Percentiles rank a stretch among this genome's conserved stretches.
Evolutionary conservation across 2,888 invertebrate species (phyloP).

Genomic region (Leucophenga montana): DNA sequence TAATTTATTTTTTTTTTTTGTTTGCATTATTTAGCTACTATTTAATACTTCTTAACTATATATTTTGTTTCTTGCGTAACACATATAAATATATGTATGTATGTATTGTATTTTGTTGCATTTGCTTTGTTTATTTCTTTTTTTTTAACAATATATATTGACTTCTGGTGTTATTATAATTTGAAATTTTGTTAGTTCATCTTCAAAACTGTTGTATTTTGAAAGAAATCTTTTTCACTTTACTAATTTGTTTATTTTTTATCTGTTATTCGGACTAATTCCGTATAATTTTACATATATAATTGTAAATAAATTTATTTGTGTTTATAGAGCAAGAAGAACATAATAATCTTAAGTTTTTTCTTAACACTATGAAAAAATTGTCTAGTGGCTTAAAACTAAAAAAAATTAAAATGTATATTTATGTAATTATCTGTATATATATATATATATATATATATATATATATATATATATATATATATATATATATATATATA

Average conservation of each 20-base stretch:
- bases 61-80: slow-evolving; percentile 12
- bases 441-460: slow-evolving; percentile 36
- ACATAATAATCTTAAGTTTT: slow-evolving; percentile 53
- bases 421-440: slow-evolving; percentile 58
- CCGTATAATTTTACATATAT: slow-evolving; percentile 36
- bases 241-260: slow-evolving; percentile 8
- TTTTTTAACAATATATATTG: slow-evolving; percentile 52
- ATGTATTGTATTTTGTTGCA: slow-evolving; percentile 27
- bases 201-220: slow-evolving; percentile 38
- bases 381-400: slow-evolving; percentile 68
- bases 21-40: slow-evolving; percentile 16
- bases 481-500: slow-evolving; percentile 41
- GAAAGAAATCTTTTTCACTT: slow-evolving; percentile 31
- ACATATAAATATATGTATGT: slow-evolving; percentile 18
- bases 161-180: slow-evolving; percentile 56
- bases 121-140: slow-evolving; percentile 35
- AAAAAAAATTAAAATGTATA: slow-evolving; percentile 68
- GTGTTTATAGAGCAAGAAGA: slow-evolving; percentile 58
- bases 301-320: slow-evolving; percentile 44
- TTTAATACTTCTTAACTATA: slow-evolving; percentile 32
- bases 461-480: slow-evolving; percentile 43
- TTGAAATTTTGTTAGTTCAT: slow-evolving; percentile 17
- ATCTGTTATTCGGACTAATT: slow-evolving; percentile 29
- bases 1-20: background rate
- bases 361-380: slow-evolving; percentile 69